These are phyloP conservation scores for Bombus vancouverensis DNA, from an alignment of 1,140 invertebrate species.

Conservation along the genomic window DNA sequence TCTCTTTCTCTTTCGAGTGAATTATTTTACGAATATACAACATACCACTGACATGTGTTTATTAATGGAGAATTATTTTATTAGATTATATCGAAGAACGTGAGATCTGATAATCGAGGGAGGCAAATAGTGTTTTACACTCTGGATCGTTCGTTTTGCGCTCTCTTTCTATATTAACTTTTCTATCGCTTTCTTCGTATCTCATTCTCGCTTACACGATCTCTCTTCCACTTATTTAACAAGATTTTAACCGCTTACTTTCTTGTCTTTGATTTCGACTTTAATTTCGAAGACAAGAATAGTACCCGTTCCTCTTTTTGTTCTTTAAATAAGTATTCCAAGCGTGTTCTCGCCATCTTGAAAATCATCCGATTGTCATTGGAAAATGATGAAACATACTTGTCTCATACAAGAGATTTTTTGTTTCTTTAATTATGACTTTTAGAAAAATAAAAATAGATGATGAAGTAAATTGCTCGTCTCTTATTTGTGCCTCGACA, in stretches of 20 bases:
- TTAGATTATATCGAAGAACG: slow-evolving; percentile 57
- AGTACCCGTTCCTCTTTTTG: background rate
- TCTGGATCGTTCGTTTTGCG: slow-evolving; percentile 19
- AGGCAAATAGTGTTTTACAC: slow-evolving; percentile 38
- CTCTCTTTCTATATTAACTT: slow-evolving; percentile 1
- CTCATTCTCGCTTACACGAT: slow-evolving; percentile 7
- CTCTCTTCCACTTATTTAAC: slow-evolving; percentile 12
- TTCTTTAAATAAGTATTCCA: background rate
- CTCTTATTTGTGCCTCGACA: background rate
- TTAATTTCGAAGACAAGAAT: slow-evolving; percentile 28
- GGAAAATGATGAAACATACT: background rate
- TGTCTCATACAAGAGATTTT: background rate
- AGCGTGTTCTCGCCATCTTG: background rate
- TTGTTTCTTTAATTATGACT: background rate
- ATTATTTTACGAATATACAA: slow-evolving; percentile 43
- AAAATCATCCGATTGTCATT: slow-evolving; percentile 35
- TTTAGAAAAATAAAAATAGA: background rate
- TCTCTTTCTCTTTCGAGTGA: background rate
- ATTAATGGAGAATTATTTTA: slow-evolving; percentile 48
- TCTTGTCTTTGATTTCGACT: background rate
- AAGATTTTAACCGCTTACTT: background rate
- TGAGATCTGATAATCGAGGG: slow-evolving; percentile 54
- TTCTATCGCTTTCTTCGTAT: background rate
- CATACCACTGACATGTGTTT: slow-evolving; percentile 26
- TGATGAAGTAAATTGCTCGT: background rate